These are phyloP conservation scores for Drosophila repletoides DNA, from an alignment of 1,140 invertebrate genomes.

Conservation along the genomic window DNA sequence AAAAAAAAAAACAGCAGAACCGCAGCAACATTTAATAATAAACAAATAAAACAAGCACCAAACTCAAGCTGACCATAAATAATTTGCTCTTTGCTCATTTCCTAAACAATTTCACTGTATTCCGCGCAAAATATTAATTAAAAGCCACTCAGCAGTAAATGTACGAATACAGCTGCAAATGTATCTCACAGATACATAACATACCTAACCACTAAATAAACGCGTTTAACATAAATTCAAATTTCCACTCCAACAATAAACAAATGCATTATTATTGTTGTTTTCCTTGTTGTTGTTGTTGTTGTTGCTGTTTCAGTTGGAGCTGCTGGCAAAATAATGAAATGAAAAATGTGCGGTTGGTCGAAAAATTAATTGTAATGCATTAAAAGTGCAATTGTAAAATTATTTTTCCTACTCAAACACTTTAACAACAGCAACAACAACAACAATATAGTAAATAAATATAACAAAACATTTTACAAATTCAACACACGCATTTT, in stretches of 20 bases:
- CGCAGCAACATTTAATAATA: constrained; percentile 56
- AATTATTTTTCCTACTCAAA: constrained; percentile 35
- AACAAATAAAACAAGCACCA: neutral
- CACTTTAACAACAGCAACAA: constrained; percentile 2
- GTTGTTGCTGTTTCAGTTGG: constrained; percentile 5
- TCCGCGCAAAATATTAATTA: constrained; percentile 68
- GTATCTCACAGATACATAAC: constrained; percentile 51
- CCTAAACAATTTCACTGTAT: constrained; percentile 62
- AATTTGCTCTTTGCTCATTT: constrained; percentile 49
- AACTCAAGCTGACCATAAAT: constrained; percentile 49
- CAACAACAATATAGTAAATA: too few species aligned
- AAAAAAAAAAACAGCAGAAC: constrained; percentile 37
- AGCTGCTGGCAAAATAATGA: constrained; percentile 49
- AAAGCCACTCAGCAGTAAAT: constrained; percentile 44
- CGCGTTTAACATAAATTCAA: constrained; percentile 74
- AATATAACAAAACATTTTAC: constrained; percentile 9
- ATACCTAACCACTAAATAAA: constrained; percentile 71
- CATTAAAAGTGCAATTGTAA: constrained; percentile 70
- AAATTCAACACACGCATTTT: constrained; percentile 31
- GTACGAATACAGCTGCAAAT: neutral
- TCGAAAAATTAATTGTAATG: constrained; percentile 73
- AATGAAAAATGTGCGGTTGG: constrained; percentile 72
- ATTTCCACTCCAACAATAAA: constrained; percentile 13
- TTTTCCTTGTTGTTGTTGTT: constrained; percentile 29
- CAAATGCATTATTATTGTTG: constrained; percentile 12